Evolutionary conservation across 2,888 invertebrate species (phyloP).

Genomic region (Nephrotoma appendiculata): DNA sequence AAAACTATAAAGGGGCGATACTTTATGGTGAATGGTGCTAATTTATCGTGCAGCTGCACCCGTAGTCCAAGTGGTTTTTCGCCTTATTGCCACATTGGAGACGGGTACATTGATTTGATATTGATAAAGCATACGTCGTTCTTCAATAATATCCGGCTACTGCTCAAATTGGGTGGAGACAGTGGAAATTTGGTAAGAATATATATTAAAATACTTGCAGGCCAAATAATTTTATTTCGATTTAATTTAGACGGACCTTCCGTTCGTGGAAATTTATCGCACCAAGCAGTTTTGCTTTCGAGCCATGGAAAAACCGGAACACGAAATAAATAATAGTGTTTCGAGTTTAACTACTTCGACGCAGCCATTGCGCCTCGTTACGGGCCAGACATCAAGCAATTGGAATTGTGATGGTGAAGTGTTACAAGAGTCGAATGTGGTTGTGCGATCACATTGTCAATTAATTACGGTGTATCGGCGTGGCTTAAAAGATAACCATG

Average conservation of each 20-base stretch:
- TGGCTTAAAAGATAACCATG: background rate
- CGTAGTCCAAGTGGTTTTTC: constrained; percentile 63
- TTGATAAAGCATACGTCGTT: constrained; percentile 57
- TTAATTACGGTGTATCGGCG: background rate
- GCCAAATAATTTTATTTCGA: background rate
- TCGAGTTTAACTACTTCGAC: constrained; percentile 17
- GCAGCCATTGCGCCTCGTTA: constrained; percentile 8
- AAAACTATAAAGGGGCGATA: constrained; percentile 53
- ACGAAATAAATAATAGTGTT: constrained; percentile 8
- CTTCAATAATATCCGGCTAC: constrained; percentile 52
- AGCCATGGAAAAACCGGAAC: constrained; percentile 27
- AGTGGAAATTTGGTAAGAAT: constrained; percentile 1
- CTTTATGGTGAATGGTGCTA: constrained; percentile 63
- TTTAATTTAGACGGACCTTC: constrained; percentile 37
- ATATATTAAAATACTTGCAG: background rate
- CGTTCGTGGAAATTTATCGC: constrained; percentile 59
- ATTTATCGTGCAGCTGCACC: constrained; percentile 60
- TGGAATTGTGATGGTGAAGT: constrained; percentile 80
- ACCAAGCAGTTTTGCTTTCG: constrained; percentile 57
- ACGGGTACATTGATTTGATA: constrained; percentile 64
- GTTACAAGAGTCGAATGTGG: constrained; percentile 45
- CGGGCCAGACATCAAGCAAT: constrained; percentile 34
- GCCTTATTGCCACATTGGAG: constrained; percentile 62
- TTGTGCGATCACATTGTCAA: constrained; percentile 37
- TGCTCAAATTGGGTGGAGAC: constrained; percentile 27